A percentile compares a stretch with the other conserved stretches of the same genome.
phyloP scores from a whole-genome alignment of 2,888 invertebrate genomes.

The Ophion slaviceki region DNA sequence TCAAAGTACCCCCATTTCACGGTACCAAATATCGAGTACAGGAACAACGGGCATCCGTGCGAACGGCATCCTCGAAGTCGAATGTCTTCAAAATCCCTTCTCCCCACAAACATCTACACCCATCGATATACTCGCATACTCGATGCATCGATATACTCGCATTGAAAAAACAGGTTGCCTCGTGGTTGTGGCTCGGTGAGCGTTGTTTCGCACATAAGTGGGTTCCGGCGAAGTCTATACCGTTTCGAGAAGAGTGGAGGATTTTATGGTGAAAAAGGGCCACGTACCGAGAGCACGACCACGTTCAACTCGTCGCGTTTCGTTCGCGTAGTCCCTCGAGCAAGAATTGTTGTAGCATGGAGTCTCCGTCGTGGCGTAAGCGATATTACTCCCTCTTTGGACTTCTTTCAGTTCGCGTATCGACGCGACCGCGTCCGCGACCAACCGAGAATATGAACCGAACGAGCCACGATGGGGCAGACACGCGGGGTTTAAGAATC shows the following conservation, averaged over 20 bases:
- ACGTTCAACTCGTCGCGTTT: constrained; percentile 27
- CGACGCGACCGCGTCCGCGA: constrained; percentile 9
- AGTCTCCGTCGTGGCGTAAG: neutral
- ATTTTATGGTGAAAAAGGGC: constrained; percentile 55
- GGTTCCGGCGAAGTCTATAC: constrained; percentile 53
- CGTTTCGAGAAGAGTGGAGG: constrained; percentile 36
- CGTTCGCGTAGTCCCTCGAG: constrained; percentile 10
- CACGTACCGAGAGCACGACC: constrained; percentile 23
- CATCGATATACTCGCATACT: constrained; percentile 6
- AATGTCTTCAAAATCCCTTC: too few relatives aligned
- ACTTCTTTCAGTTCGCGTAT: constrained; percentile 34
- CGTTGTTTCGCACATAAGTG: constrained; percentile 68
- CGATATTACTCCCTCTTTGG: constrained; percentile 5
- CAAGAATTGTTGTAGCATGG: neutral
- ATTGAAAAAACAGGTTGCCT: constrained; percentile 67
- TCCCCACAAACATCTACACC: too few relatives aligned
- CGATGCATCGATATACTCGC: too few relatives aligned
- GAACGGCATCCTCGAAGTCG: too few relatives aligned
- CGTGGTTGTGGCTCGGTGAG: constrained; percentile 25
- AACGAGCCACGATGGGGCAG: constrained; percentile 35
- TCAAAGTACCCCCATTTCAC: too few relatives aligned
- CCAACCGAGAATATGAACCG: constrained; percentile 5
- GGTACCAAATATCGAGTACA: too few relatives aligned
- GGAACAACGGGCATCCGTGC: too few relatives aligned
- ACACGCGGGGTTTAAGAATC: constrained; percentile 28